A percentile compares a stretch with the other conserved stretches of the same genome.
phyloP scores from a whole-genome alignment of 2,113 vertebrate genomes.

The Pionites leucogaster region DNA sequence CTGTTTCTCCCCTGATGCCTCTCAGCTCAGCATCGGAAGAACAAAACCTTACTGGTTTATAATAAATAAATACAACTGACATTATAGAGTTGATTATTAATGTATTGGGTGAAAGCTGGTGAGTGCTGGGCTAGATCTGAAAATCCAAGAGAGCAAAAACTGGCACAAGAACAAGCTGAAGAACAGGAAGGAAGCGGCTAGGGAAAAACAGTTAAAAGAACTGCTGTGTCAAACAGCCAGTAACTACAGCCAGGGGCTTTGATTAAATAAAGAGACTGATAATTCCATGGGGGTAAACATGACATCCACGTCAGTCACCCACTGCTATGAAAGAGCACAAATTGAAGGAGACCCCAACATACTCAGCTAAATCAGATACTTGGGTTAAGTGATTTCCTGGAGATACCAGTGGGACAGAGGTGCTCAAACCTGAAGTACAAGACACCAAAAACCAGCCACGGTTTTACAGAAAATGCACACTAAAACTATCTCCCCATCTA shows the following conservation, averaged over 20 bases:
- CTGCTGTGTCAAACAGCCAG: background rate
- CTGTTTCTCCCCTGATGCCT: background rate
- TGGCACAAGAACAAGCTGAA: background rate
- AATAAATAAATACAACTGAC: rapidly evolving
- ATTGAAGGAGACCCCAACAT: background rate
- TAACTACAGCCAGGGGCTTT: background rate
- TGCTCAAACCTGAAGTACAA: background rate
- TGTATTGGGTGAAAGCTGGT: rapidly evolving
- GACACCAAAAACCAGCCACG: rapidly evolving
- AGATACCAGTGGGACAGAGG: rapidly evolving
- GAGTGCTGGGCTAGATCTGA: background rate
- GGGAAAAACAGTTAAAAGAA: no score
- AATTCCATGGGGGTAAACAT: background rate
- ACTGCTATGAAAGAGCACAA: background rate
- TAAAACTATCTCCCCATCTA: background rate
- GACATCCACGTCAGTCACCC: background rate
- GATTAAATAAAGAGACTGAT: background rate
- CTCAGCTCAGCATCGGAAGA: background rate
- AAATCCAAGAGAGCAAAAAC: background rate
- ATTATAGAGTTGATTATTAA: rapidly evolving
- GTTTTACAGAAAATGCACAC: background rate
- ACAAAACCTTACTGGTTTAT: background rate
- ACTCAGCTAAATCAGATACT: background rate
- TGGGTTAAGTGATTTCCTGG: background rate
- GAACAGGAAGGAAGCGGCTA: background rate